A percentile compares a stretch with the other conserved stretches of the same genome.
Evolutionary conservation across 2,113 vertebrate species (phyloP).

Genomic region (Ciconia stormi): DNA sequence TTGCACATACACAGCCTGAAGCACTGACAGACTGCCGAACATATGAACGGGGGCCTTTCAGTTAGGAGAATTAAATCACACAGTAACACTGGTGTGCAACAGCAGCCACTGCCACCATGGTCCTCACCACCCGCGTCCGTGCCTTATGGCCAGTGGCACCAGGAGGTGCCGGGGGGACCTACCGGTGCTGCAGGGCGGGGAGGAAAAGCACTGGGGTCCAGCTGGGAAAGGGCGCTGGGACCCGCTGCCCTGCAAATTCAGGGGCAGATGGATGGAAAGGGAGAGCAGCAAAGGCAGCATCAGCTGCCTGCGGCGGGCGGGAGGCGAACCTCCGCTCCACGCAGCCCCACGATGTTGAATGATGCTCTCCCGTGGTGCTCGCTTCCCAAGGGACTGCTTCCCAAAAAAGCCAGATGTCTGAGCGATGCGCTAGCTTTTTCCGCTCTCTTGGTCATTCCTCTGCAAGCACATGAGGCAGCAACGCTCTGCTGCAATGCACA

Average conservation of each 20-base stretch:
- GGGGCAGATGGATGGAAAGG: not conserved
- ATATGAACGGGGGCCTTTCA: not conserved
- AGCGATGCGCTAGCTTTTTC: not conserved
- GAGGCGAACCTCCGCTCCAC: not conserved
- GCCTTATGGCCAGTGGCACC: accelerated
- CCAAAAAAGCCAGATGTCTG: not conserved
- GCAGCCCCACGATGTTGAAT: accelerated
- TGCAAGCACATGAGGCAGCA: not conserved
- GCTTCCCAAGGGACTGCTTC: not conserved
- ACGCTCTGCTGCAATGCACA: accelerated
- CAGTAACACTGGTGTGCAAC: accelerated
- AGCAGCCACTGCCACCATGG: not conserved
- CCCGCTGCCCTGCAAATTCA: not conserved
- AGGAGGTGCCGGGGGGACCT: not conserved
- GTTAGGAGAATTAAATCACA: not conserved
- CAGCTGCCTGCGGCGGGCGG: accelerated
- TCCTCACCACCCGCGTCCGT: accelerated
- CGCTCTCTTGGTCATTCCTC: not conserved
- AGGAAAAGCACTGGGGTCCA: not conserved
- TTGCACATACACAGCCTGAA: not conserved
- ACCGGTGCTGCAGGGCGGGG: accelerated
- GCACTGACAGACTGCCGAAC: not conserved
- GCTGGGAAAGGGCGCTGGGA: not conserved
- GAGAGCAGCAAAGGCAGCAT: accelerated
- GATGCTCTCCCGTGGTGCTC: not conserved